Conservation (phyloP, 2,888 invertebrate genomes). For the Epirrita christyi region DNA sequence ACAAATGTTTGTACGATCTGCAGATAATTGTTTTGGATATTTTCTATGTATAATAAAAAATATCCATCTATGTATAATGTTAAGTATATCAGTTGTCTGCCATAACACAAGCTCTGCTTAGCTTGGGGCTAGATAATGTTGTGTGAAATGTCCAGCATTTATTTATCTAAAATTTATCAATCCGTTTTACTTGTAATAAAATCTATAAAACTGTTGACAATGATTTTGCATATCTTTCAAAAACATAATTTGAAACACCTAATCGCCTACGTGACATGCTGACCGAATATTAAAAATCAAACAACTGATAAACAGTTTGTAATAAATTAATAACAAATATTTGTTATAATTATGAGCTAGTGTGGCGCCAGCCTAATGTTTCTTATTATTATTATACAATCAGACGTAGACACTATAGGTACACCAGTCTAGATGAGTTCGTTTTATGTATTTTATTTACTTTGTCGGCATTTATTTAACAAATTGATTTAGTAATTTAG, state of each 20-base stretch:
- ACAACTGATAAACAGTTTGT: constrained; percentile 27
- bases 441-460: constrained; percentile 1
- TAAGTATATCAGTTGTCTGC: too few species aligned
- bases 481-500: not conserved
- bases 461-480: constrained; percentile 1
- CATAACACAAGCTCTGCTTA: too few species aligned
- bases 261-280: constrained; percentile 13
- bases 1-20: too few species aligned
- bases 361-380: constrained; percentile 48
- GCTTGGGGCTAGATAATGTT: too few species aligned
- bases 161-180: too few species aligned
- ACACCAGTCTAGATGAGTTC: constrained; percentile 10
- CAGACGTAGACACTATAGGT: constrained; percentile 2
- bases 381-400: constrained; percentile 45
- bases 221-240: too few species aligned
- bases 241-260: constrained; percentile 4
- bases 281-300: constrained; percentile 16
- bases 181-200: too few species aligned
- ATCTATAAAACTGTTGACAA: too few species aligned
- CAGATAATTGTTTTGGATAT: too few species aligned
- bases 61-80: too few species aligned
- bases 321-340: constrained; percentile 12
- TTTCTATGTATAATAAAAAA: too few species aligned
- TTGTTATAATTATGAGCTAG: constrained; percentile 13
- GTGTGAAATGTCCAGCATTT: too few species aligned